Evolutionary conservation across 2,797 vertebrate species (phyloP), one percentile per base, ranked within the genome.

Genomic region (Amazona ochrocephala): DNA sequence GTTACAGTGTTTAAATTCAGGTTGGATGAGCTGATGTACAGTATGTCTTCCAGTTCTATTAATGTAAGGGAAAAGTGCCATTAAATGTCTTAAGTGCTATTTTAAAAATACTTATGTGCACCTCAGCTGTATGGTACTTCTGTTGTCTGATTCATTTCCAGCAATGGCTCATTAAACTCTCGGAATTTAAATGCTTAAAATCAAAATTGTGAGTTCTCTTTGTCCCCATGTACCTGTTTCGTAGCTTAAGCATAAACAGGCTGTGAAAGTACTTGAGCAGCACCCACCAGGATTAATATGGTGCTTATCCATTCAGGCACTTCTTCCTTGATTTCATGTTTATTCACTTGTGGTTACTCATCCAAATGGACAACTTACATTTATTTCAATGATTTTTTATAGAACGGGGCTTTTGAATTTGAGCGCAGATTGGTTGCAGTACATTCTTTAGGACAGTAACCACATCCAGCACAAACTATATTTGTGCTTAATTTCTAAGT

Each of bases 261-360:
- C 47, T 60, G 30, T 51, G 77, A 4, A 16, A 56, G 24, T 2
- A 2, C 45, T 8, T 5, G 48, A 23, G 64, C 44, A 58, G 48
- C 21, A 10, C 5, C 66, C 53, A 0, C 14, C 10, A 23, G 48
- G 17, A 11, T 4, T 11, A 19, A 2, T 6, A 4, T 8, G 34
- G 41, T 54, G 32, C 48, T 76, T 47, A 30, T 16, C 37, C 48
- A 8, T 13, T 45, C 2, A 1, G 58, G 44, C 58, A 34, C 34
- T 34, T 47, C 37, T 62, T 51, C 45, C 23, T 47, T 21, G 11
- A 6, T 30, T 75, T 64, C 22, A 2, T 13, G 11, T 56, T 89
- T 58, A 12, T 79, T 76, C 50, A 24, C 48, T 24, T 8, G 18
- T 7, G 0, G 20, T 24, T 44, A 18, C 37, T 78, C 72, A 42